Base-by-base conservation (phyloP, 2,113 vertebrate genomes). In the Psephotus haematonotus region DNA sequence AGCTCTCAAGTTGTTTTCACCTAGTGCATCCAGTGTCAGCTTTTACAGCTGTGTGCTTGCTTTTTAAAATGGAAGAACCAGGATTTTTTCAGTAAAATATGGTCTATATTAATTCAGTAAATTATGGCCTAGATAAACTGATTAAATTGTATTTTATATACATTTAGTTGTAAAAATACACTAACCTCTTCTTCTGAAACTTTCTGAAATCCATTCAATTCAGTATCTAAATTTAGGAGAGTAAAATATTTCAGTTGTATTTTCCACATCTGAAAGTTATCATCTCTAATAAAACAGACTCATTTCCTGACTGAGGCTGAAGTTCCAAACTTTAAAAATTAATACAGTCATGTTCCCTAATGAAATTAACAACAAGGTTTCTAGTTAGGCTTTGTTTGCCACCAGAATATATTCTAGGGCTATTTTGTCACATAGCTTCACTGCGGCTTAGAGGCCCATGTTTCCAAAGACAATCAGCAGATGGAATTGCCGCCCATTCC, bases 101-200 rank as follows among this genome's bases (percentile, higher is more conserved):
- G 46, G 13, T 55, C 53, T 63, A 79, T 31, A 55, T 55, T 55
- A 55, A 55, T 62, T 44, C 37, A 78, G 24, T 28, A 60, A 65
- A 80, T 76, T 60, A 64, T n/a, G 43, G 13, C 50, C 49, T 63
- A 76, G 13, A 55, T 55, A 82, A 20, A 22, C 18, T 76, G 59
- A 80, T 39, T 43, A 39, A 71, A 68, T n/a, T 0, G 33, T n/a
- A 37, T 12, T 71, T 35, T 81, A 74, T 13, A 75, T 17, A 74
- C 17, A 28, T 75, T 87, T 41, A 68, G 14, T 37, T 82, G 37
- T 55, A 83, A 37, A 86, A 44, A 90, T 19, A 92, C 9, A 97
- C 97, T 64, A 92, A 98, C 98, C 97, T 98, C 60, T 67, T 53
- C 82, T 90, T 92, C 94, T 60, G 82, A 27, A 39, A 86, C 35